Conservation (phyloP, 2,797 vertebrate species). For the Brachymystax lenok region DNA sequence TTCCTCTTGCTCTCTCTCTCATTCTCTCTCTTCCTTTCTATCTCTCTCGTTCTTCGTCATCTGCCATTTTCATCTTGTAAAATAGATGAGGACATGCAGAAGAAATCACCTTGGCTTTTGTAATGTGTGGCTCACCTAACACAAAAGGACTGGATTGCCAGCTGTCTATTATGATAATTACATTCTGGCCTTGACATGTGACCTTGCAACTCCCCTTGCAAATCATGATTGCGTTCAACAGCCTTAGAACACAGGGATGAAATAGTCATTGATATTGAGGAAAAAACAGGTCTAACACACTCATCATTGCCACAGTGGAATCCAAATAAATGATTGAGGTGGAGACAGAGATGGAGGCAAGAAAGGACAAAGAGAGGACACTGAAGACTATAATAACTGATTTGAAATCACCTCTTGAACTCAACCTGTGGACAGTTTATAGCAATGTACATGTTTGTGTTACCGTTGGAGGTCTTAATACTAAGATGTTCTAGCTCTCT, state of each 20-base stretch:
- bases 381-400: neutral
- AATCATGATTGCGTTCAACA: neutral
- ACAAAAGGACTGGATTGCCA: constrained; percentile 9
- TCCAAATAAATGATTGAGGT: no score
- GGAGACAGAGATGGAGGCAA: no score
- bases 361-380: no score
- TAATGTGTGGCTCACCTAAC: constrained; percentile 9
- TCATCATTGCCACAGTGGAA: no score
- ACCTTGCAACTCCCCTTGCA: neutral
- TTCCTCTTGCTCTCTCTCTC: neutral
- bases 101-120: constrained; percentile 29
- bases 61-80: neutral
- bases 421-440: neutral
- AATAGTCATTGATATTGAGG: neutral
- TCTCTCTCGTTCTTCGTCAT: neutral
- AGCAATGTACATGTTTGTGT: neutral
- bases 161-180: constrained; percentile 34
- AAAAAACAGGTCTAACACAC: no score
- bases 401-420: neutral
- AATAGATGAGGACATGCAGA: constrained; percentile 10
- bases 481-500: neutral
- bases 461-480: neutral
- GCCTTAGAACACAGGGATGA: neutral
- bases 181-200: constrained; percentile 18
- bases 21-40: neutral